Base-by-base conservation (phyloP, 1,140 invertebrate species). In the Eubasilissa regina region DNA sequence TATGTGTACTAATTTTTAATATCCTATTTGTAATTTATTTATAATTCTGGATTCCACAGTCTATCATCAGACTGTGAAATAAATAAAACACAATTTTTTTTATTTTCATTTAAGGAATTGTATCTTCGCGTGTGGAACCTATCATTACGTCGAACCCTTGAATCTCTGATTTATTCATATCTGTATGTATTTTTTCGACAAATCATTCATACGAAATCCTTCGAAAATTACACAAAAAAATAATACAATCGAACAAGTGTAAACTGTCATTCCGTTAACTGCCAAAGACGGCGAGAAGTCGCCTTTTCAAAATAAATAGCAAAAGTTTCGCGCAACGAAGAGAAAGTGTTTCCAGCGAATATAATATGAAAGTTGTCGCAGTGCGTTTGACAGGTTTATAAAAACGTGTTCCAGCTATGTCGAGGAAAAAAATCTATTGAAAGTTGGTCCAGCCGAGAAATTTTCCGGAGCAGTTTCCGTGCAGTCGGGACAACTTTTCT, bases 221-320 rank as follows among this genome's bases (percentile, higher is more conserved):
- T 53, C 11, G 13, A 12, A 53, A 53, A n/a, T 53, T 53, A n/a
- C 12, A 12, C 0, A 13, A 0, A 17, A 53, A 53, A 17, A 56
- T 1, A 19, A 12, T 13, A 19, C 25, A 62, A n/a, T 4, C 58
- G 17, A 62, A 62, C 17, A 62, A 43, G 17, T 62, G 58, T 62
- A 62, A 62, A 62, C 58, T 62, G 58, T 62, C 58, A 62, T 62
- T 62, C 58, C 21, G 58, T 19, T 25, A 62, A 62, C 58, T 62
- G 58, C 25, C 58, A 43, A 25, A 62, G 21, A 62, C 58, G 25
- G 58, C 58, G 58, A 6, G 0, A 12, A 60, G 58, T 60, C 58
- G 58, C 58, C 58, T 62, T 62, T 62, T 21, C 58, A 62, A 62
- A 62, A 62, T 62, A 62, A 62, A 62, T 62, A 62, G 58, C 58